Evolutionary conservation across 2,797 vertebrate species (phyloP).

Genomic region (Anabacerthia variegaticeps): DNA sequence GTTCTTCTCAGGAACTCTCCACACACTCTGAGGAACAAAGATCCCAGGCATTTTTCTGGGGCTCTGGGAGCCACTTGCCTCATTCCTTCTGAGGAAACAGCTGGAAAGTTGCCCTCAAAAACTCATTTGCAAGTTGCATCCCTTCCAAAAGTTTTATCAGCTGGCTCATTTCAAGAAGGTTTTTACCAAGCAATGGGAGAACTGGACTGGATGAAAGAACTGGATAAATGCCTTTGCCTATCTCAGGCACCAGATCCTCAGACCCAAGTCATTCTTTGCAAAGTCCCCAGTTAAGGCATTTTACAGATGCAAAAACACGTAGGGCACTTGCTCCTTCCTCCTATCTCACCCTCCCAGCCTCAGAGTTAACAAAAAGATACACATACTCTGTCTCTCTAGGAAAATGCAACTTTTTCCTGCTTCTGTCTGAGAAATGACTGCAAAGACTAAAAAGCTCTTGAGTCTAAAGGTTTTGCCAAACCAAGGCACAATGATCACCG

Average conservation of each 20-base stretch:
- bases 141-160: constrained; percentile 39
- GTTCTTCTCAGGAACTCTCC: constrained; percentile 37
- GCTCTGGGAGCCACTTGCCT: constrained; percentile 11
- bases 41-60: constrained; percentile 41
- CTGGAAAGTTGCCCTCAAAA: constrained; percentile 60
- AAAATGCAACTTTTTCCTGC: neutral
- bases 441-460: neutral
- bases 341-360: neutral
- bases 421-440: neutral
- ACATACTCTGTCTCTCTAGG: neutral
- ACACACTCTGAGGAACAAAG: neutral
- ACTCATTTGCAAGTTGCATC: constrained; percentile 2
- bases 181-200: neutral
- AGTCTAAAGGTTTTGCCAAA: neutral
- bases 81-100: constrained; percentile 42
- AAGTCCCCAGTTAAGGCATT: neutral
- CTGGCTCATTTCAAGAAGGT: constrained; percentile 1
- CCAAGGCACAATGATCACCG: neutral
- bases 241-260: neutral
- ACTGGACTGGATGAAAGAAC: neutral
- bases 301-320: neutral
- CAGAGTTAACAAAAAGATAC: neutral
- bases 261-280: neutral
- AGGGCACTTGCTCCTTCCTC: neutral
- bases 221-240: neutral